Evolutionary conservation across 37 sponge, comb jelly and placozoan species (phyloP).

Genomic region (Aphrocallistes beatrix): DNA sequence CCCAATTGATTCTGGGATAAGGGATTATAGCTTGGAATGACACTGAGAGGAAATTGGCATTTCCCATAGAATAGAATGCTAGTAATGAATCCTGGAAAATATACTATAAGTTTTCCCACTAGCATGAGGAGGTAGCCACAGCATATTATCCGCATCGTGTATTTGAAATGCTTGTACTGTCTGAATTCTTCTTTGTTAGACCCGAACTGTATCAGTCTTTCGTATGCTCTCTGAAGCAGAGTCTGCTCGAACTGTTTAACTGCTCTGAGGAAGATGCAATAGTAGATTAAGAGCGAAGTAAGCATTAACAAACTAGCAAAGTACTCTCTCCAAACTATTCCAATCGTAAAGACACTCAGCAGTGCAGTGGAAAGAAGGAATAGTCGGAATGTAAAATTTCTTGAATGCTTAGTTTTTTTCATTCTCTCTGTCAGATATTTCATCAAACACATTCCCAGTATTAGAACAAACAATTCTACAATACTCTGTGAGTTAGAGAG

Average conservation of each 20-base stretch:
- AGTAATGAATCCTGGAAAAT: not conserved
- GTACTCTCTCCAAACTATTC: too few relatives aligned
- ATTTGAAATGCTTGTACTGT: not conserved
- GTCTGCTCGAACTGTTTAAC: not conserved
- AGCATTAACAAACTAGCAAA: too few relatives aligned
- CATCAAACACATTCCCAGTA: conserved; percentile 4
- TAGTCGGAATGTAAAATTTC: not conserved
- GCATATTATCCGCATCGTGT: not conserved
- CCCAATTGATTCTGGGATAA: too few relatives aligned
- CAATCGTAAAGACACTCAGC: too few relatives aligned
- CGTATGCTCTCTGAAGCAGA: not conserved
- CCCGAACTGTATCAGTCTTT: not conserved
- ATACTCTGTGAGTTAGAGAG: not conserved
- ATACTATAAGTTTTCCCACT: not conserved
- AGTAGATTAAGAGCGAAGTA: not conserved
- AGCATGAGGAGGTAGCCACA: not conserved
- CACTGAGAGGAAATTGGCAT: not conserved
- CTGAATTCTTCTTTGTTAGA: not conserved
- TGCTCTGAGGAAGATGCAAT: not conserved
- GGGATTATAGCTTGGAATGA: too few relatives aligned
- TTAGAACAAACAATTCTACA: not conserved
- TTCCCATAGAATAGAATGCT: not conserved
- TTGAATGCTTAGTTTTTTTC: not conserved
- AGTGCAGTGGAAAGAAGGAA: not conserved
- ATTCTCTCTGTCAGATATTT: not conserved